Percentiles rank a stretch among this genome's conserved stretches.
Conservation (phyloP, 2,888 invertebrate genomes). For the Autographa pulchrina region DNA sequence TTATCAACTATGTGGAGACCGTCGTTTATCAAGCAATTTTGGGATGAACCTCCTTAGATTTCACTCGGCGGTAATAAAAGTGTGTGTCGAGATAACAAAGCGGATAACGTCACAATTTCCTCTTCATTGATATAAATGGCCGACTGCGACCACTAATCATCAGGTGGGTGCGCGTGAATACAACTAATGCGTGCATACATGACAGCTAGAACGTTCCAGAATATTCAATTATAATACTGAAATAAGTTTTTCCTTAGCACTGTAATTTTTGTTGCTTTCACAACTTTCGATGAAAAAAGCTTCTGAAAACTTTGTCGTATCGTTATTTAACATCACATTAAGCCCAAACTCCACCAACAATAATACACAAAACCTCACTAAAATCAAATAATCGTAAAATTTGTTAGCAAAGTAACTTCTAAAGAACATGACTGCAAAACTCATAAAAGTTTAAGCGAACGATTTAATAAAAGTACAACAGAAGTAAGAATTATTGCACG, state of each 20-base stretch:
- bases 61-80: slow-evolving; percentile 45
- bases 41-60: slow-evolving; percentile 32
- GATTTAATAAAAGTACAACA: slow-evolving; percentile 75
- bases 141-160: slow-evolving; percentile 61
- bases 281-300: slow-evolving; percentile 7
- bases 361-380: slow-evolving; percentile 45
- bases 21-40: slow-evolving; percentile 43
- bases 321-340: slow-evolving; percentile 36
- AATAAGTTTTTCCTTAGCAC: not conserved
- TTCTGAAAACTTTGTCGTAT: slow-evolving; percentile 26
- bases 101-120: slow-evolving; percentile 45
- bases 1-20: slow-evolving; percentile 20
- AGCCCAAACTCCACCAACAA: slow-evolving; percentile 45
- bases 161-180: slow-evolving; percentile 59
- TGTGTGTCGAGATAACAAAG: slow-evolving; percentile 43
- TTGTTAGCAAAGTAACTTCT: slow-evolving; percentile 57
- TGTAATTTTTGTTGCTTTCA: not conserved
- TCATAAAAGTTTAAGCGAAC: slow-evolving; percentile 74
- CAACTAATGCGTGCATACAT: slow-evolving; percentile 18
- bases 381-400: slow-evolving; percentile 60
- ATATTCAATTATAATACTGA: not conserved
- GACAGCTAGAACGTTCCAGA: slow-evolving; percentile 8
- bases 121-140: slow-evolving; percentile 61
- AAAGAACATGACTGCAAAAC: slow-evolving; percentile 63
- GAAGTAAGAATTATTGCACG: slow-evolving; percentile 82